phyloP scores from a whole-genome alignment of 2,797 vertebrate species.

The Molothrus aeneus region DNA sequence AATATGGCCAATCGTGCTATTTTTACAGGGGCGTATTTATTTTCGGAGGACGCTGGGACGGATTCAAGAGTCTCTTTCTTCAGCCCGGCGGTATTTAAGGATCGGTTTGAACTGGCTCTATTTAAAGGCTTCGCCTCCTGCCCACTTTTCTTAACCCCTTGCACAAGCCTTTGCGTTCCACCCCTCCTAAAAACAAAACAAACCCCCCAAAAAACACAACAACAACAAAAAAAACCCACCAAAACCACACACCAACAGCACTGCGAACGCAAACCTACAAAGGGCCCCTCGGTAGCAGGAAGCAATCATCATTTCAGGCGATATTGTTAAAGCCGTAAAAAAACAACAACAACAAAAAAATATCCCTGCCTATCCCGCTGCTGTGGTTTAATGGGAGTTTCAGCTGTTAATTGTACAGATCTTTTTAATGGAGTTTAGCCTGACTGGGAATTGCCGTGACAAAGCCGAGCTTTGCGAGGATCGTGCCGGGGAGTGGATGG shows the following conservation, averaged over 20 bases:
- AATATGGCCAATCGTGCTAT: slow-evolving; percentile 15
- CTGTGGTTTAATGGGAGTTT: neutral
- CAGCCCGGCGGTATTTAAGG: slow-evolving; percentile 14
- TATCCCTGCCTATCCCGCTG: neutral
- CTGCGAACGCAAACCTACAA: neutral
- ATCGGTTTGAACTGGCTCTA: slow-evolving; percentile 30
- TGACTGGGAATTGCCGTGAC: neutral
- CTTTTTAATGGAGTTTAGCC: neutral
- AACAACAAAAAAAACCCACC: neutral
- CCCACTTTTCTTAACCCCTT: slow-evolving; percentile 56
- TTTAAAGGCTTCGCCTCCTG: slow-evolving; percentile 39
- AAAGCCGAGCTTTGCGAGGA: neutral
- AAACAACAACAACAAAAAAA: neutral
- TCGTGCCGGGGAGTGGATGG: rapidly evolving
- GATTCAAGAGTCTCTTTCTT: slow-evolving; percentile 46
- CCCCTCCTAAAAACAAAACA: neutral
- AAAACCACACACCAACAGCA: neutral
- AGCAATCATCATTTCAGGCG: slow-evolving; percentile 8
- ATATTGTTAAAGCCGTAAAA: slow-evolving; percentile 18
- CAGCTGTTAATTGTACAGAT: neutral
- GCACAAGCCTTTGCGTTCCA: neutral
- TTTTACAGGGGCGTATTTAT: slow-evolving; percentile 55
- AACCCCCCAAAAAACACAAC: neutral
- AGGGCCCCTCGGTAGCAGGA: neutral
- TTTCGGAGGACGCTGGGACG: slow-evolving; percentile 40